Percentiles rank a stretch among this genome's conserved stretches.
Conservation (phyloP, 2,888 invertebrate genomes). For the Caenorhabditis sp. region DNA sequence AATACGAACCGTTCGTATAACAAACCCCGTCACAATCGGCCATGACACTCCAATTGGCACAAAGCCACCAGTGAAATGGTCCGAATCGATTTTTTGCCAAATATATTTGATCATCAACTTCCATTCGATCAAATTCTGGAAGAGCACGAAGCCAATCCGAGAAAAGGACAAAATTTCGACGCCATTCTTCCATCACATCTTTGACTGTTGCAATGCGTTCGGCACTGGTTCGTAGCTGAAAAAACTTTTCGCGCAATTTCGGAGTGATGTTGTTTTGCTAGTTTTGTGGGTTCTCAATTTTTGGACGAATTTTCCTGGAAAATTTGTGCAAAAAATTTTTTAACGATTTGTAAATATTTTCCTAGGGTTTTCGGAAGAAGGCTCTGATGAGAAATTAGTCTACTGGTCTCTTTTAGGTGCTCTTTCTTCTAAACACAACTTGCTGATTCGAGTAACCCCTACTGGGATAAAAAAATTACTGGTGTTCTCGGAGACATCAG, state of each 20-base stretch:
- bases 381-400: no score
- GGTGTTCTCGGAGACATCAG: slow-evolving; percentile 46
- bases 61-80: slow-evolving; percentile 66
- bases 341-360: no score
- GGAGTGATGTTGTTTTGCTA: background rate
- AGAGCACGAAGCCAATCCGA: slow-evolving; percentile 61
- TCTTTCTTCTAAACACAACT: no score
- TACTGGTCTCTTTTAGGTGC: no score
- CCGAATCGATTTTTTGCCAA: slow-evolving; percentile 62
- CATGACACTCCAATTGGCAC: slow-evolving; percentile 58
- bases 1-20: slow-evolving; percentile 66
- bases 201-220: slow-evolving; percentile 48
- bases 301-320: no score
- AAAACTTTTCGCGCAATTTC: background rate
- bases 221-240: slow-evolving; percentile 53
- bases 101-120: slow-evolving; percentile 45
- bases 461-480: slow-evolving; percentile 17
- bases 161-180: slow-evolving; percentile 59
- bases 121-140: slow-evolving; percentile 56
- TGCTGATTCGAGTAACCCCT: no score
- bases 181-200: slow-evolving; percentile 64
- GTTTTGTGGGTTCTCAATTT: background rate
- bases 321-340: no score
- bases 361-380: no score
- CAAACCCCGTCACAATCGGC: slow-evolving; percentile 62